These are phyloP conservation scores for Sminthurinus aureus DNA, from an alignment of 2,888 invertebrate genomes.

Conservation along the genomic window DNA sequence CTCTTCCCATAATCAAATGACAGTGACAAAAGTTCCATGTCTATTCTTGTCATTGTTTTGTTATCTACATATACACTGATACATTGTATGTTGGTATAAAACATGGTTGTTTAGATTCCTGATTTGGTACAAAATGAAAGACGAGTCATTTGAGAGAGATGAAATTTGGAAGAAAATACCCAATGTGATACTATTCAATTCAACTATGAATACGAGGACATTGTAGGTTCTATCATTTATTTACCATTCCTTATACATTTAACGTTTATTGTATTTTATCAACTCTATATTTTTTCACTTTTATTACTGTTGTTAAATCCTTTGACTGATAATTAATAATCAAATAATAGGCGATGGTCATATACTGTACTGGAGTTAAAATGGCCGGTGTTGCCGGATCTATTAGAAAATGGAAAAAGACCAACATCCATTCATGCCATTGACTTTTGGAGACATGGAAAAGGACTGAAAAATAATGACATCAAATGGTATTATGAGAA, in stretches of 20 bases:
- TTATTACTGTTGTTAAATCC: background rate
- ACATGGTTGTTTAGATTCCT: conserved; percentile 54
- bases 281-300: background rate
- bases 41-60: too few species aligned
- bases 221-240: conserved; percentile 1
- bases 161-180: conserved; percentile 58
- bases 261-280: too few species aligned
- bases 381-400: conserved; percentile 52
- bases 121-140: conserved; percentile 55
- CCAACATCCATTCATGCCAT: conserved; percentile 39
- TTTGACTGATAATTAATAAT: background rate
- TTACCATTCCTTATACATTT: too few species aligned
- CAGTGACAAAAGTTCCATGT: background rate
- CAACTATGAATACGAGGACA: conserved; percentile 38
- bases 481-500: conserved; percentile 54
- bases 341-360: conserved; percentile 45
- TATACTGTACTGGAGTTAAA: conserved; percentile 52
- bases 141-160: conserved; percentile 51
- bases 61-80: too few species aligned
- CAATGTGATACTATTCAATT: conserved; percentile 56
- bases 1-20: background rate
- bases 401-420: conserved; percentile 18
- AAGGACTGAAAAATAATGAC: conserved; percentile 42
- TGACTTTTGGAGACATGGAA: conserved; percentile 55
- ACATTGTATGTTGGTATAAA: too few species aligned